Percentiles rank a stretch among this genome's conserved stretches.
Evolutionary conservation across 2,888 invertebrate genomes (phyloP).

Genomic region (Globia sparganii): DNA sequence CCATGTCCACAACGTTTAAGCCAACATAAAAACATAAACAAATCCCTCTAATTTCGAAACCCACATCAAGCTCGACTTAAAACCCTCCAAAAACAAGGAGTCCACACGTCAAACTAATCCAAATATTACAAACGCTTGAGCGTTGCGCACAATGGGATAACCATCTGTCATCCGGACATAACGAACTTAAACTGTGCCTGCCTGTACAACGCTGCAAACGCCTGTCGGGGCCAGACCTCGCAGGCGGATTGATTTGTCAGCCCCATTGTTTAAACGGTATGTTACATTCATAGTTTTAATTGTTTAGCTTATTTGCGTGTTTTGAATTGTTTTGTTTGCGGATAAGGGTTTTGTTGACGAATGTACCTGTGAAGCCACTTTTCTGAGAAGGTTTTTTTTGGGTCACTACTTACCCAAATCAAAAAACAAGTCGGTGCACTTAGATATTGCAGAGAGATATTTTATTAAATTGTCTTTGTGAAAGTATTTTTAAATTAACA

Average conservation of each 20-base stretch:
- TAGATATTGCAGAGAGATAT: neutral
- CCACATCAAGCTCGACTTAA: constrained; percentile 68
- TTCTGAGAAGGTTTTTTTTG: neutral
- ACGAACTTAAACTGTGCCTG: constrained; percentile 80
- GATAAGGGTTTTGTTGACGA: constrained; percentile 46
- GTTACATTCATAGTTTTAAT: constrained; percentile 69
- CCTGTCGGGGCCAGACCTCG: constrained; percentile 63
- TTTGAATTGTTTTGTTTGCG: constrained; percentile 51
- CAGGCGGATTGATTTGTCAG: constrained; percentile 69
- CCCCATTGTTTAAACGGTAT: constrained; percentile 66
- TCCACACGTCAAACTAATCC: constrained; percentile 71
- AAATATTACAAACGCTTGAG: constrained; percentile 69
- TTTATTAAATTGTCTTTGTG: neutral
- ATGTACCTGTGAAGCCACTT: constrained; percentile 16
- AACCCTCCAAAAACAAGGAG: constrained; percentile 66
- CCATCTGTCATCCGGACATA: constrained; percentile 82
- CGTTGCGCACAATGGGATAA: constrained; percentile 78
- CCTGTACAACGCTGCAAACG: constrained; percentile 72
- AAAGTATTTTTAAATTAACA: constrained; percentile 16
- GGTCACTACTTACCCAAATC: neutral
- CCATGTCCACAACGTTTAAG: constrained; percentile 42
- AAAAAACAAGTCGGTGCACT: neutral
- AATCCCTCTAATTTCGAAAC: constrained; percentile 62
- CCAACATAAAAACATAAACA: constrained; percentile 54
- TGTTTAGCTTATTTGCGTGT: constrained; percentile 66